These are phyloP conservation scores for Scaptomyza montana DNA, from an alignment of 1,140 invertebrate genomes.

Conservation along the genomic window DNA sequence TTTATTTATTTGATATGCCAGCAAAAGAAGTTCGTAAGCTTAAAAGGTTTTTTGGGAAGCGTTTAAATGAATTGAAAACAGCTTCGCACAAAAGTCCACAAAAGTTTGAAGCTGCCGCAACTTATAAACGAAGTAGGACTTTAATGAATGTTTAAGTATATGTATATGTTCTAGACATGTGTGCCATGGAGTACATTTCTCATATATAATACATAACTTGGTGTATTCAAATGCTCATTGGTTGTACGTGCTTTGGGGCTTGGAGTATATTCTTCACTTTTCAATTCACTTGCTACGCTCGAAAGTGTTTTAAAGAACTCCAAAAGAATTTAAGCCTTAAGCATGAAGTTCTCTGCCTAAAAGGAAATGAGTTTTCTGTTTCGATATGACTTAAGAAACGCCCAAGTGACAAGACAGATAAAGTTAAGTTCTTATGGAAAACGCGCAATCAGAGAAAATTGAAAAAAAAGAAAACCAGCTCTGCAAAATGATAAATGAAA, in stretches of 20 bases:
- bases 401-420: neutral
- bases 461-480: neutral
- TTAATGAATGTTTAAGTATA: neutral
- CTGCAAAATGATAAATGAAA: neutral
- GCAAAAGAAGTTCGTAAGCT: constrained; percentile 23
- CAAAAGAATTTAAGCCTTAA: constrained; percentile 11
- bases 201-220: constrained; percentile 1
- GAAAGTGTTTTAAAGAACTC: constrained; percentile 1
- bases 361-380: constrained; percentile 5
- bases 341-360: neutral
- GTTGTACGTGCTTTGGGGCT: neutral
- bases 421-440: neutral
- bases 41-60: constrained; percentile 27
- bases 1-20: constrained; percentile 35
- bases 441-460: neutral
- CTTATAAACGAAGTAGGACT: neutral
- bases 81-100: neutral
- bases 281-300: neutral
- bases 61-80: constrained; percentile 6
- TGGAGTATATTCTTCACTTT: neutral
- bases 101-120: neutral
- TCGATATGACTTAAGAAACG: neutral
- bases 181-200: neutral
- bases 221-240: neutral
- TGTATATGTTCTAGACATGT: too few relatives aligned